A percentile compares a stretch with the other conserved stretches of the same genome.
These are phyloP conservation scores for Drosophila lacteicornis DNA, from an alignment of 1,140 invertebrate genomes.

Conservation along the genomic window DNA sequence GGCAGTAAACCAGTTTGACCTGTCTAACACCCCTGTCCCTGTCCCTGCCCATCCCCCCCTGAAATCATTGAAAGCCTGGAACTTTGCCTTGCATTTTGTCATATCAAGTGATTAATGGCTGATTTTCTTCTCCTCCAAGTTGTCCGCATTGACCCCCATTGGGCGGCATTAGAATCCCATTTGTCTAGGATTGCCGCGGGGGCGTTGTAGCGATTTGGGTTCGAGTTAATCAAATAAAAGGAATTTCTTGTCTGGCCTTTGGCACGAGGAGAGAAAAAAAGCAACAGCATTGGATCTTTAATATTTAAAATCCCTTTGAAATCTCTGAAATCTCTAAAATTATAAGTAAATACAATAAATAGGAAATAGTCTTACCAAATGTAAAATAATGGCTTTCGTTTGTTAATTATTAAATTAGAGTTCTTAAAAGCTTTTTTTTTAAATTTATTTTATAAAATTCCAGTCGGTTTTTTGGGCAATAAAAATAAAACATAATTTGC, in stretches of 20 bases:
- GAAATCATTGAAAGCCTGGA: constrained; percentile 1
- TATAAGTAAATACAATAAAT: too few species aligned
- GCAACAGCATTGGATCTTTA: too few species aligned
- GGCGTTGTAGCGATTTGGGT: not conserved
- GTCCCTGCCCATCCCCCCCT: not conserved
- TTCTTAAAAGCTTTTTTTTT: too few species aligned
- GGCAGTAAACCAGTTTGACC: constrained; percentile 65
- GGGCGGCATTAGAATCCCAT: constrained; percentile 70
- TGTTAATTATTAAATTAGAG: not conserved
- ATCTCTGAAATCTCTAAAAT: too few species aligned
- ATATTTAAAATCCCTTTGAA: too few species aligned
- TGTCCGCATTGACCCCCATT: constrained; percentile 36
- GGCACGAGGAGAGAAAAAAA: not conserved
- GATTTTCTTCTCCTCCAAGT: constrained; percentile 45
- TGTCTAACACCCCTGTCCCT: constrained; percentile 30
- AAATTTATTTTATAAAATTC: not conserved
- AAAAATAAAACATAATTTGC: not conserved
- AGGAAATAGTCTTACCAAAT: too few species aligned
- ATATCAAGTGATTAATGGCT: constrained; percentile 73
- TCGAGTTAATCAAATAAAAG: constrained; percentile 34
- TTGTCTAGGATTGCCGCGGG: constrained; percentile 32
- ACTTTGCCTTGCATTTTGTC: constrained; percentile 70
- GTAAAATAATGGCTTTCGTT: not conserved
- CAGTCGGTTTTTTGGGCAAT: too few species aligned
- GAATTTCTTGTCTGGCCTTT: constrained; percentile 8